Percentiles rank a stretch among this genome's conserved stretches.
These are phyloP conservation scores for Gymnoscopelus microlampas DNA, from an alignment of 2,797 vertebrate species.

Conservation along the genomic window DNA sequence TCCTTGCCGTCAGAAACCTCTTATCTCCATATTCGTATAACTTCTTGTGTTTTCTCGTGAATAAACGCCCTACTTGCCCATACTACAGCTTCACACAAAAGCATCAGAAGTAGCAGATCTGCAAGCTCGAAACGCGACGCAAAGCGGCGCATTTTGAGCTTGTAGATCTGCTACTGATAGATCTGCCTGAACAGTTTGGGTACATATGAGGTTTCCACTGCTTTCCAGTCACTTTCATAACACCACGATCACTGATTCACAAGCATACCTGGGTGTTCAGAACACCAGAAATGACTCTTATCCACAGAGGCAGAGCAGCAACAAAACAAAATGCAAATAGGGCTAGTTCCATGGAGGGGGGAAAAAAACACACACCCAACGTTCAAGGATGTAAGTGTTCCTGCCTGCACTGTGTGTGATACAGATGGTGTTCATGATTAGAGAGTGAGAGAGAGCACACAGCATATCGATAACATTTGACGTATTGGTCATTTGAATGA, in stretches of 20 bases:
- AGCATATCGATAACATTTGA: not conserved
- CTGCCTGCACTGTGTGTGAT: not conserved
- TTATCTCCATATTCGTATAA: too few species aligned
- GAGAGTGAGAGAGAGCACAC: slow-evolving; percentile 10
- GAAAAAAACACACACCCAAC: slow-evolving; percentile 15
- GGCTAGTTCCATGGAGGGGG: not conserved
- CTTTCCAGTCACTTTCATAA: slow-evolving; percentile 41
- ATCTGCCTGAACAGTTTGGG: too few species aligned
- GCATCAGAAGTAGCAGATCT: too few species aligned
- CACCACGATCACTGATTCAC: slow-evolving; percentile 22
- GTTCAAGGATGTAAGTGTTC: slow-evolving; percentile 4
- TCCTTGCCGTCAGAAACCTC: too few species aligned
- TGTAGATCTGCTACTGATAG: too few species aligned
- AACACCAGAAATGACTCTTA: slow-evolving; percentile 7
- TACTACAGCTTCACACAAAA: too few species aligned
- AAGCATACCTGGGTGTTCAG: too few species aligned
- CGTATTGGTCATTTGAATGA: too few species aligned
- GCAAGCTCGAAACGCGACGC: too few species aligned
- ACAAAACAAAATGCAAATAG: slow-evolving; percentile 52
- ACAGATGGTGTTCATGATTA: slow-evolving; percentile 11
- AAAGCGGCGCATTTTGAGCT: too few species aligned
- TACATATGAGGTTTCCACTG: not conserved
- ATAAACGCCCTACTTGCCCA: too few species aligned
- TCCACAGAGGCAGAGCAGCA: slow-evolving; percentile 25
- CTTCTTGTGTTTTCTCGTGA: too few species aligned